phyloP scores from a whole-genome alignment of 2,797 vertebrate species.

The Pseudocheirus occidentalis region DNA sequence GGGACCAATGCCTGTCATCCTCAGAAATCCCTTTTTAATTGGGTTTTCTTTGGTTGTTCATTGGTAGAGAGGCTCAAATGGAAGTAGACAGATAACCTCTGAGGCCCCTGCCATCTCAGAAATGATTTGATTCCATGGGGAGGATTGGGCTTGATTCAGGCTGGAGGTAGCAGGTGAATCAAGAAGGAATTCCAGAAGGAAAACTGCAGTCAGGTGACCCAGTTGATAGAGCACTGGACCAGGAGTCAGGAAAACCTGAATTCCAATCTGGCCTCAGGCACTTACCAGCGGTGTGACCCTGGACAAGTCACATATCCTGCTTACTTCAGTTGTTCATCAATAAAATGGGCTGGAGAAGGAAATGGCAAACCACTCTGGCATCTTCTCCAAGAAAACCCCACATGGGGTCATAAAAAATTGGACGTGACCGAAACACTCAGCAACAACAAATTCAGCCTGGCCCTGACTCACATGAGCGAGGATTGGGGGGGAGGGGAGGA shows the following conservation, averaged over 20 bases:
- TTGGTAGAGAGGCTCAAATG: neutral
- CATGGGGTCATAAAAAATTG: neutral
- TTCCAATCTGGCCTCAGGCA: neutral
- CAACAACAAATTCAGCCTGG: neutral
- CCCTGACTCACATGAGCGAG: neutral
- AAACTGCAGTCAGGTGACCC: neutral
- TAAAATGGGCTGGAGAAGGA: neutral
- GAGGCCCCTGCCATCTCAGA: neutral
- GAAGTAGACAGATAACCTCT: neutral
- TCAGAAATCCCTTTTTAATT: neutral
- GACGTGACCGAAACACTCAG: neutral
- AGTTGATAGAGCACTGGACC: fast-evolving
- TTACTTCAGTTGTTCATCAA: neutral
- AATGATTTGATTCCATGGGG: neutral
- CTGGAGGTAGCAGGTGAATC: neutral
- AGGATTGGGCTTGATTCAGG: neutral
- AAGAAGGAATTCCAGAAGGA: neutral
- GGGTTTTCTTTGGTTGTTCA: neutral
- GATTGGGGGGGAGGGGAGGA: too few relatives aligned
- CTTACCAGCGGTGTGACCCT: neutral
- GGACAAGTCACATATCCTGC: neutral
- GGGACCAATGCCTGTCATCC: neutral
- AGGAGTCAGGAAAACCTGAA: fast-evolving
- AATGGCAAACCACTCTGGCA: neutral
- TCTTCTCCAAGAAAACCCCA: neutral